phyloP scores from a whole-genome alignment of 2,888 invertebrate species.

The Phengaris arion region DNA sequence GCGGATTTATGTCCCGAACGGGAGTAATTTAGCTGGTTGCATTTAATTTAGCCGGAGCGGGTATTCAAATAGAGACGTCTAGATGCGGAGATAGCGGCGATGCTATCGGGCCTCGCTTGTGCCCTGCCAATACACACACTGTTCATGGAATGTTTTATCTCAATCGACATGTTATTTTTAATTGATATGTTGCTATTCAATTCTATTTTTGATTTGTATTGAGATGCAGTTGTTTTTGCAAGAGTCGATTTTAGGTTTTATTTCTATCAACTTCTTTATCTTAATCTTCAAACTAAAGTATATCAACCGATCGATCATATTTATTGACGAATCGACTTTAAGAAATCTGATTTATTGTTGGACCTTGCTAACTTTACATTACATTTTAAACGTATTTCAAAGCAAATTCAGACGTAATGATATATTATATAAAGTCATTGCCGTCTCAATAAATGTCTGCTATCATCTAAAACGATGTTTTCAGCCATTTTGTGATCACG shows the following conservation, averaged over 20 bases:
- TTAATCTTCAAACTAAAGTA: no score
- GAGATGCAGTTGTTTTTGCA: neutral
- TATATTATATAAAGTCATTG: conserved; percentile 12
- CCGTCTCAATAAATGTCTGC: conserved; percentile 19
- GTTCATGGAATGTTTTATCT: conserved; percentile 29
- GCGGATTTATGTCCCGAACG: conserved; percentile 40
- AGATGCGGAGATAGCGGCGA: conserved; percentile 64
- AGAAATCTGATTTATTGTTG: neutral
- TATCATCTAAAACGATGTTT: conserved; percentile 28
- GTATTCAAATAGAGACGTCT: conserved; percentile 74
- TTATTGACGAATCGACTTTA: neutral
- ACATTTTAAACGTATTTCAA: neutral
- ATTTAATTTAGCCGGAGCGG: conserved; percentile 49
- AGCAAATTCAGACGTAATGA: conserved; percentile 8
- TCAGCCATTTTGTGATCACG: conserved; percentile 30
- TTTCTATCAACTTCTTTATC: neutral
- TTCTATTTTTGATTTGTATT: conserved; percentile 21
- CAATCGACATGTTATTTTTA: conserved; percentile 31
- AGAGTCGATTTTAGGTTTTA: neutral
- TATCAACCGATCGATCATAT: neutral
- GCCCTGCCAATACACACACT: conserved; percentile 32
- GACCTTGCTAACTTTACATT: neutral
- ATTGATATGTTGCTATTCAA: conserved; percentile 23
- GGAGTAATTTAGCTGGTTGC: conserved; percentile 41
- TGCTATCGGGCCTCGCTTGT: conserved; percentile 54